Conservation (phyloP, 2,888 invertebrate genomes). For the Herminia tarsipennalis region DNA sequence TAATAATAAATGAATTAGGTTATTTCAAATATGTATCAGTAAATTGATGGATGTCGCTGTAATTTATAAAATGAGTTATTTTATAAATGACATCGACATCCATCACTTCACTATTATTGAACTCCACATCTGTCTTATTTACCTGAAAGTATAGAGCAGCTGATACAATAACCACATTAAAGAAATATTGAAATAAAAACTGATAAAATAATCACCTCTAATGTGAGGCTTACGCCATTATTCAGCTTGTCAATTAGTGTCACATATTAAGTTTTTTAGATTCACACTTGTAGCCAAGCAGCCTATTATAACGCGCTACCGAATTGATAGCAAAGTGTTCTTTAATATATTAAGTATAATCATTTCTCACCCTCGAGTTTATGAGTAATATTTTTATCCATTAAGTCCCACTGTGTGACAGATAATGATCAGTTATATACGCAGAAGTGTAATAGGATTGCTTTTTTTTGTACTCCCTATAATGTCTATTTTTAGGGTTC, state of each 20-base stretch:
- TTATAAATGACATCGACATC: too few species aligned
- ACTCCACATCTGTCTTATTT: too few species aligned
- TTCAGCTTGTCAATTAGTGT: constrained; percentile 46
- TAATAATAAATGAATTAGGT: too few species aligned
- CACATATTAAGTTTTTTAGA: constrained; percentile 28
- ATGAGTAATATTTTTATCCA: constrained; percentile 11
- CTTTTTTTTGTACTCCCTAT: too few species aligned
- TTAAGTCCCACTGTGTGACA: not conserved
- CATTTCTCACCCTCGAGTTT: constrained; percentile 33
- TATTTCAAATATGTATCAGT: too few species aligned
- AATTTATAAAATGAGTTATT: too few species aligned
- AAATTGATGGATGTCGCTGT: too few species aligned
- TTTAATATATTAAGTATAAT: constrained; percentile 35
- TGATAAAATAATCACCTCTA: constrained; percentile 16
- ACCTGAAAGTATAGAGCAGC: constrained; percentile 24
- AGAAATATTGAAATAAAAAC: constrained; percentile 19
- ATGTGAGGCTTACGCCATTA: constrained; percentile 31
- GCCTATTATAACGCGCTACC: constrained; percentile 31
- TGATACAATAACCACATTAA: constrained; percentile 18
- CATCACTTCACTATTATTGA: too few species aligned
- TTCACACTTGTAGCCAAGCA: constrained; percentile 24
- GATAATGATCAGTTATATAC: constrained; percentile 2
- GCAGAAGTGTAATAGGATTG: too few species aligned
- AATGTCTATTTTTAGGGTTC: too few species aligned
- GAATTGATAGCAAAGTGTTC: constrained; percentile 31